Evolutionary conservation across 2,797 vertebrate species (phyloP), one percentile per base, ranked within the genome.

Genomic region (Telmatherina bonti): DNA sequence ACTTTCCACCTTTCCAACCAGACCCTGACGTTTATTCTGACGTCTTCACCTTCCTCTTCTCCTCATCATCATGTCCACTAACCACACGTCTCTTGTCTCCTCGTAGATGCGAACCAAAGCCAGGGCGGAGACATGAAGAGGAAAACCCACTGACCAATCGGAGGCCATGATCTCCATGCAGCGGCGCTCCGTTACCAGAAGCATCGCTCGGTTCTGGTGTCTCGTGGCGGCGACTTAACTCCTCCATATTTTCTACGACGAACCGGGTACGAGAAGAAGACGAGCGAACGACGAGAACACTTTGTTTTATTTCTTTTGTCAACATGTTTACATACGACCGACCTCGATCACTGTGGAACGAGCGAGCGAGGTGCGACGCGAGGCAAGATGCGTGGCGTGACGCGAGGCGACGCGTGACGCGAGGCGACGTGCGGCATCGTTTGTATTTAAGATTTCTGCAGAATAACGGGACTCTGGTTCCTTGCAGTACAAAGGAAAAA

Each of bases 101-200:
- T 9, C 61, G 57, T 93, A 99, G 98, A 99, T 95, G 93, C 93
- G 92, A 97, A 96, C 96, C 97, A 99, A 99, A 98, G 96, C 93
- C 98, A 97, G 96, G 95, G 96, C 79, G 96, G 96, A 94, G 97
- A 99, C 87, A 90, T 96, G 92, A 97, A 96, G 90, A 96, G 97
- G 93, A 98, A 99, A 95, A 91, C 94, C 93, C 96, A 97, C 93
- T 99, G 96, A 99, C 94, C 93, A 92, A 91, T 91, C 87, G 52
- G 63, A 15, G 64, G 74, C 84, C 76, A 67, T 45, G 22, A 65
- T 33, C n/a, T n/a, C n/a, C n/a, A n/a, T n/a, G n/a, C n/a, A n/a
- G n/a, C n/a, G n/a, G n/a, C n/a, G n/a, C n/a, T n/a, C n/a, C n/a
- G n/a, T n/a, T n/a, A n/a, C n/a, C n/a, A 81, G 67, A 51, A 78